Percentiles rank a stretch among this genome's conserved stretches.
phyloP scores from a whole-genome alignment of 2,113 vertebrate genomes.

The Nyctereutes procyonoides region DNA sequence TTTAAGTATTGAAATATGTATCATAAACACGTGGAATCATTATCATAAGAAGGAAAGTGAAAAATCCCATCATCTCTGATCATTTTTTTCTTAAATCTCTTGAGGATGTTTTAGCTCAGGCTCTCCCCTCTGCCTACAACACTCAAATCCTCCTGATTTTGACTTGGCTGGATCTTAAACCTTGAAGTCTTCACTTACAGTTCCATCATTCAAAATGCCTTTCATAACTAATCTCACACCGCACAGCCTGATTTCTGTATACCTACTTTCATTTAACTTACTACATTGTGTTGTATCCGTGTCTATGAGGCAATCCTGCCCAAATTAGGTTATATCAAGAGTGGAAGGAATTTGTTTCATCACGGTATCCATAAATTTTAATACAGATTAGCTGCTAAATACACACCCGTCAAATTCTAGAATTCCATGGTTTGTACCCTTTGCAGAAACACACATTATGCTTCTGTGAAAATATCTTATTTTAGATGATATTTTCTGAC shows the following conservation, averaged over 20 bases:
- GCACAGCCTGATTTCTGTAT: neutral
- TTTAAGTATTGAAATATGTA: neutral
- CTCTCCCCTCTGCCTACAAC: neutral
- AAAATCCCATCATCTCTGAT: neutral
- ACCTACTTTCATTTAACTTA: neutral
- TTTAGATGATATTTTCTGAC: slow-evolving; percentile 55
- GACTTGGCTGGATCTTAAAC: neutral
- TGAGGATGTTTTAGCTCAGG: neutral
- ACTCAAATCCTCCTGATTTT: neutral
- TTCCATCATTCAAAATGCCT: neutral
- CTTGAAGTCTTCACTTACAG: neutral
- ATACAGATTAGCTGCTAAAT: neutral
- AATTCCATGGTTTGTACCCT: neutral
- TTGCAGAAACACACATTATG: neutral
- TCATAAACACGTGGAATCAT: neutral
- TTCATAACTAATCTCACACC: neutral
- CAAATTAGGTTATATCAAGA: neutral
- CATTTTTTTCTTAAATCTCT: neutral
- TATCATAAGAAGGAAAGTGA: neutral
- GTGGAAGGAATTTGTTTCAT: neutral
- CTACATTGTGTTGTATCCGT: neutral
- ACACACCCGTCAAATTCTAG: neutral
- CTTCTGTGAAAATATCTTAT: slow-evolving; percentile 63
- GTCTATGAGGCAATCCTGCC: neutral
- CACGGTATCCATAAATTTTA: neutral